Percentiles rank a stretch among this genome's conserved stretches.
Conservation (phyloP, 2,888 invertebrate genomes). For the Hoplodrina ambigua region DNA sequence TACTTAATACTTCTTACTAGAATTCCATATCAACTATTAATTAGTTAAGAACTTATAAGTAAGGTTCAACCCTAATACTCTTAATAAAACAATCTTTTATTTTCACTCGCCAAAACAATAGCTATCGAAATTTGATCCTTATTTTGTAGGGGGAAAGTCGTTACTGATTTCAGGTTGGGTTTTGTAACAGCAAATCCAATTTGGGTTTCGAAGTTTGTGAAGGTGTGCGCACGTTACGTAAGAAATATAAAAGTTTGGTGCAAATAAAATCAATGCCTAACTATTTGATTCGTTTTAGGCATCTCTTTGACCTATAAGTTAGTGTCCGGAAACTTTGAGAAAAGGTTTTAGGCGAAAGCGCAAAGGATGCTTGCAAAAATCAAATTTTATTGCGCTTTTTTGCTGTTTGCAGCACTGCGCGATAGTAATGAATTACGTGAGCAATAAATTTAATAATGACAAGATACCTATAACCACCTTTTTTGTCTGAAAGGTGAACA, state of each 20-base stretch:
- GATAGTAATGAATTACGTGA: too few species aligned
- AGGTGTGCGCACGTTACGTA: not conserved
- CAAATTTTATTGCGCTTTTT: too few species aligned
- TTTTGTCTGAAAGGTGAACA: too few species aligned
- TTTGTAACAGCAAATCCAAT: not conserved
- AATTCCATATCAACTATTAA: constrained; percentile 33
- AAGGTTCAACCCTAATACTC: constrained; percentile 10
- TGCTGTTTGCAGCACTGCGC: too few species aligned
- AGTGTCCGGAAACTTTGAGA: too few species aligned
- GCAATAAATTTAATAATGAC: too few species aligned
- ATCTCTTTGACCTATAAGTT: too few species aligned
- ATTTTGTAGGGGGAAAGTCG: not conserved
- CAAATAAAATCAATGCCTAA: constrained; percentile 13
- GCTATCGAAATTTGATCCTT: not conserved
- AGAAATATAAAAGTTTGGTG: constrained; percentile 27
- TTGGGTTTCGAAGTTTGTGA: constrained; percentile 9
- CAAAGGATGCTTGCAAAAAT: too few species aligned
- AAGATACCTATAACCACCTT: too few species aligned
- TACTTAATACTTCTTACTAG: constrained; percentile 13
- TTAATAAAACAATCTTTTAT: too few species aligned
- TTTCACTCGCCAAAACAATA: not conserved
- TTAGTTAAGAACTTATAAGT: constrained; percentile 26
- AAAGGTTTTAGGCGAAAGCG: too few species aligned
- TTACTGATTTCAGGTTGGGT: not conserved
- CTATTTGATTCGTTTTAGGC: constrained; percentile 17